Conservation (phyloP, 2,113 vertebrate genomes). For the Cyprinodon tularosa region DNA sequence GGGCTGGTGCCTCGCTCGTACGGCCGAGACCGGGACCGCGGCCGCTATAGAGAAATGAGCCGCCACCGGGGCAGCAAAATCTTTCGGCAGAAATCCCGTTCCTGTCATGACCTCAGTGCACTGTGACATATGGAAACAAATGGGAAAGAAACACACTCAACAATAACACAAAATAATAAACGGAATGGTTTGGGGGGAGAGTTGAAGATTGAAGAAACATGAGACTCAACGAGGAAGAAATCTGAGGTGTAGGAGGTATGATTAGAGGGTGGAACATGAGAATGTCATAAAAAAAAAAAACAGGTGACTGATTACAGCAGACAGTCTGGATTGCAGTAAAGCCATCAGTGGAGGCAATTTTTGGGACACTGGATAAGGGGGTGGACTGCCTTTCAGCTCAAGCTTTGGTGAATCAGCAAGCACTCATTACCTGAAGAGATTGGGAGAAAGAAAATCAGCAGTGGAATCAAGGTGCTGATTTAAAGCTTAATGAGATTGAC, state of each 20-base stretch:
- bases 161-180: conserved; percentile 35
- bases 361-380: conserved; percentile 13
- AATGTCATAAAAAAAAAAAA: conserved; percentile 5
- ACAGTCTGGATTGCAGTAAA: conserved; percentile 9
- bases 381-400: conserved; percentile 5
- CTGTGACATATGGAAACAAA: conserved; percentile 64
- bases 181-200: not conserved
- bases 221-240: not conserved
- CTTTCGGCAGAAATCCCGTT: conserved; percentile 90
- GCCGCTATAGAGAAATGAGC: conserved; percentile 80
- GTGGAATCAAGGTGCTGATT: conserved; percentile 21
- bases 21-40: conserved; percentile 75
- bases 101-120: conserved; percentile 90
- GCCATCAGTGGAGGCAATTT: conserved; percentile 3
- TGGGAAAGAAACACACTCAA: conserved; percentile 27
- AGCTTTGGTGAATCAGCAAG: conserved; percentile 21
- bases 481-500: not conserved
- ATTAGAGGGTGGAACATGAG: not conserved
- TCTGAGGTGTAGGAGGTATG: not conserved
- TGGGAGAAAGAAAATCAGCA: conserved; percentile 23
- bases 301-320: not conserved
- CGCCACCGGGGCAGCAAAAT: conserved; percentile 83
- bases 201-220: not conserved
- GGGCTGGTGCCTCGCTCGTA: conserved; percentile 86
- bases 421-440: conserved; percentile 24